These are phyloP conservation scores for Aplodontia rufa DNA, from an alignment of 2,113 vertebrate genomes.

Conservation along the genomic window DNA sequence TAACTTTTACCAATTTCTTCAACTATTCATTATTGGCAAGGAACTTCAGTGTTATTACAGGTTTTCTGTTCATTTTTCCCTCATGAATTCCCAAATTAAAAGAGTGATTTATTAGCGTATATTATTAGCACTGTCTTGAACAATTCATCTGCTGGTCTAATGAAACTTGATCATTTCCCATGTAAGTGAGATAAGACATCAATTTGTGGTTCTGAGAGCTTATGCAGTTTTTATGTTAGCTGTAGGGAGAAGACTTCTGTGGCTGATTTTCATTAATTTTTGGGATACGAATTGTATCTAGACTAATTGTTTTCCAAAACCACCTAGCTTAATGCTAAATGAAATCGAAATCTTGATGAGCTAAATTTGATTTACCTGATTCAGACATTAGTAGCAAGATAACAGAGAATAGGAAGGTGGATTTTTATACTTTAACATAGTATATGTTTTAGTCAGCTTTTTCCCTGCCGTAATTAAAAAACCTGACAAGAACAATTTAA, in stretches of 20 bases:
- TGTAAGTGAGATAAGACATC: background rate
- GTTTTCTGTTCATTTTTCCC: background rate
- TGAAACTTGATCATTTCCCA: background rate
- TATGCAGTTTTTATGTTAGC: background rate
- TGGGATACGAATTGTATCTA: background rate
- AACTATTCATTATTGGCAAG: background rate
- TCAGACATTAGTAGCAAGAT: background rate
- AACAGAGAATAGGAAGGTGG: background rate
- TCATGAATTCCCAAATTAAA: background rate
- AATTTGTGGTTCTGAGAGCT: background rate
- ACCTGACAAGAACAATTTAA: no score
- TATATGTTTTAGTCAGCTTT: no score
- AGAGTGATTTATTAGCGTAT: background rate
- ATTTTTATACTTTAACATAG: background rate
- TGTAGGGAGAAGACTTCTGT: background rate
- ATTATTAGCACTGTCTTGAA: slow-evolving; percentile 21
- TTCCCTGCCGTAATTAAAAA: no score
- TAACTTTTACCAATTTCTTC: slow-evolving; percentile 12
- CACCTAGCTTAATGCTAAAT: background rate
- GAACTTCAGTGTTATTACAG: background rate
- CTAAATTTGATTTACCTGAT: background rate
- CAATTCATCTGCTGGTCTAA: slow-evolving; percentile 13
- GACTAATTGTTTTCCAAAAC: slow-evolving; percentile 36
- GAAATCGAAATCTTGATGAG: background rate
- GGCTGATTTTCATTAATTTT: slow-evolving; percentile 53